Percentiles rank a stretch among this genome's conserved stretches.
Evolutionary conservation across 2,113 vertebrate species (phyloP).

Genomic region (Calyptomena viridis): DNA sequence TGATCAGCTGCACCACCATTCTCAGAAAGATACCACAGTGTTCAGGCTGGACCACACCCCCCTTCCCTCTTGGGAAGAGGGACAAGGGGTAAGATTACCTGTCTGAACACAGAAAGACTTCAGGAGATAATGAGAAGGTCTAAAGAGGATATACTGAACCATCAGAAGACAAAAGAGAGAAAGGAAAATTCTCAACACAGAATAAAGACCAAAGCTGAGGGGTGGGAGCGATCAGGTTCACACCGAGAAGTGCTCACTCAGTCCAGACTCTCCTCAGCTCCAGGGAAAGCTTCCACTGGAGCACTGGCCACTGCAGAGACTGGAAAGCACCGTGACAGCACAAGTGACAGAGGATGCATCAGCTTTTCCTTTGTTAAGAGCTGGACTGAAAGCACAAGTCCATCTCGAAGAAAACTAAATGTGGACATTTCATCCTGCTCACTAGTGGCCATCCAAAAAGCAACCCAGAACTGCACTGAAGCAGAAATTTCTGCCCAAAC

Average conservation of each 20-base stretch:
- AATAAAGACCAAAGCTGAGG: not conserved
- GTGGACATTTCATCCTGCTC: not conserved
- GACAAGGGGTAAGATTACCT: not conserved
- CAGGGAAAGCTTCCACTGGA: not conserved
- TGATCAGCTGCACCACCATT: not conserved
- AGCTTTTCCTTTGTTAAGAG: not conserved
- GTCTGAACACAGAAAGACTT: not conserved
- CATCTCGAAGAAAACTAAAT: not conserved
- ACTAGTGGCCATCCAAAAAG: not conserved
- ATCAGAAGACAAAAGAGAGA: not conserved
- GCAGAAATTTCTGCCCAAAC: slow-evolving; percentile 1
- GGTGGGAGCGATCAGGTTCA: not conserved
- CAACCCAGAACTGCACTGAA: not conserved
- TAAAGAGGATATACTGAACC: not conserved
- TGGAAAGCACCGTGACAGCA: not conserved
- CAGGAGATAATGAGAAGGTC: not conserved
- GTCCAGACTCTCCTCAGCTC: not conserved
- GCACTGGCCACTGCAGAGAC: not conserved
- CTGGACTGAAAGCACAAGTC: not conserved
- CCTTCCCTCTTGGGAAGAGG: not conserved
- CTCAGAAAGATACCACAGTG: not conserved
- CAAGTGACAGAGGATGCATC: not conserved
- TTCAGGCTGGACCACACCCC: not conserved
- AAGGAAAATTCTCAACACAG: not conserved
- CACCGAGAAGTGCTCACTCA: accelerated